Evolutionary conservation across 2,113 vertebrate species (phyloP), one percentile per base, ranked within the genome.

Genomic region (Brachirus orientalis): DNA sequence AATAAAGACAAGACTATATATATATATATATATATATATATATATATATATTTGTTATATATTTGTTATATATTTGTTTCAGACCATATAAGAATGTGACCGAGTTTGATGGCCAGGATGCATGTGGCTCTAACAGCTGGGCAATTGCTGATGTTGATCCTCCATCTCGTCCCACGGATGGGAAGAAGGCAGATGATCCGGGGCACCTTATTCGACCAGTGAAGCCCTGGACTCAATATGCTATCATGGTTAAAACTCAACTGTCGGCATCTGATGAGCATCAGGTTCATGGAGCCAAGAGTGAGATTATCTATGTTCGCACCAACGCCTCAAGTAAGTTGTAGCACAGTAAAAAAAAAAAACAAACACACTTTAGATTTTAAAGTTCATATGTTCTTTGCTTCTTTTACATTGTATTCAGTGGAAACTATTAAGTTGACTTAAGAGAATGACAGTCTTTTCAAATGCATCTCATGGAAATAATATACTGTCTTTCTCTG

Each of bases 41-140:
- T n/a, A n/a, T n/a, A n/a, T 11, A 0, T 37, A 11, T 10, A 2
- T 48, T 3, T 52, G 10, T 37, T 52, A 0, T 37, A 11, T 10
- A 2, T 48, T 3, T 52, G 10, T 2, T 11, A 0, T 37, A 11
- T 10, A 2, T 48, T 3, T 52, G 10, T 37, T 52, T 16, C 66
- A 99, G 98, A n/a, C 96, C 95, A 0, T 96, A 94, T 46, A 94
- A 87, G 74, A 99, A 99, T 0, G 96, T 99, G 87, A 98, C 97
- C 0, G 98, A 99, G 89, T 98, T 98, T 0, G 98, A 99, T 0
- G 98, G 98, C 3, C 97, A 99, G 80, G 98, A 99, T 0, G 98
- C 97, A 0, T 99, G 98, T 1, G 97, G 97, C 20, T 98, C 97
- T 0, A 98, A 98, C 86, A 99, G 97, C 83, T 99, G 98, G 98